Percentiles rank a stretch among this genome's conserved stretches.
phyloP scores from a whole-genome alignment of 2,888 invertebrate genomes.

The Sabellastarte sp. region DNA sequence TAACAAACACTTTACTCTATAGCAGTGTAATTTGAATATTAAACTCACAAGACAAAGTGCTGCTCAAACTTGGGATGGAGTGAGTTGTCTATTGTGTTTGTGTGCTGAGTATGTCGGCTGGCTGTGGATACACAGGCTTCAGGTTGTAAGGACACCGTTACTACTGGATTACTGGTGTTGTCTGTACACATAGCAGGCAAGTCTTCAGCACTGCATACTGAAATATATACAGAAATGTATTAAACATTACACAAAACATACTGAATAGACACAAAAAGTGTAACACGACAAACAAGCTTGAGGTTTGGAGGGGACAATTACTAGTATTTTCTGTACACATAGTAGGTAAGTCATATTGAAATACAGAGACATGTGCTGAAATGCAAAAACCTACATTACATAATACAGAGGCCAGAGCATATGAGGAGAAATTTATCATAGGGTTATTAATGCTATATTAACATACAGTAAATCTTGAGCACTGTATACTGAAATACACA shows the following conservation, averaged over 20 bases:
- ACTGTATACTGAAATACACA: no score
- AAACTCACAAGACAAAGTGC: conserved; percentile 49
- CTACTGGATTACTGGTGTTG: conserved; percentile 47
- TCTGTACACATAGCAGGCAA: conserved; percentile 43
- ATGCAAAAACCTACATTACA: not conserved
- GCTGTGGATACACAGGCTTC: no score
- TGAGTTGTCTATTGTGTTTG: conserved; percentile 39
- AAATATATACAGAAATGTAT: conserved; percentile 13
- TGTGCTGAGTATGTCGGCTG: conserved; percentile 33
- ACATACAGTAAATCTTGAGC: no score
- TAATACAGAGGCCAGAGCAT: no score
- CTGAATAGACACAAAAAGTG: not conserved
- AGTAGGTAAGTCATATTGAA: conserved; percentile 43
- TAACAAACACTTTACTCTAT: no score
- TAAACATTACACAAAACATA: not conserved
- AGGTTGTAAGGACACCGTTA: conserved; percentile 44
- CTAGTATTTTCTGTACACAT: conserved; percentile 41
- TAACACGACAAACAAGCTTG: no score
- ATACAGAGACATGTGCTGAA: conserved; percentile 34
- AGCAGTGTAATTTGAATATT: no score
- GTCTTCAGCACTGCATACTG: conserved; percentile 43
- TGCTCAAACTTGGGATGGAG: conserved; percentile 48
- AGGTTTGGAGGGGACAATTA: conserved; percentile 46
- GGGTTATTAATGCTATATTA: no score
- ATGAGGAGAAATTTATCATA: no score